Percentiles rank a stretch among this genome's conserved stretches.
Conservation (phyloP, 2,888 invertebrate species). For the Conops quadrifasciatus region DNA sequence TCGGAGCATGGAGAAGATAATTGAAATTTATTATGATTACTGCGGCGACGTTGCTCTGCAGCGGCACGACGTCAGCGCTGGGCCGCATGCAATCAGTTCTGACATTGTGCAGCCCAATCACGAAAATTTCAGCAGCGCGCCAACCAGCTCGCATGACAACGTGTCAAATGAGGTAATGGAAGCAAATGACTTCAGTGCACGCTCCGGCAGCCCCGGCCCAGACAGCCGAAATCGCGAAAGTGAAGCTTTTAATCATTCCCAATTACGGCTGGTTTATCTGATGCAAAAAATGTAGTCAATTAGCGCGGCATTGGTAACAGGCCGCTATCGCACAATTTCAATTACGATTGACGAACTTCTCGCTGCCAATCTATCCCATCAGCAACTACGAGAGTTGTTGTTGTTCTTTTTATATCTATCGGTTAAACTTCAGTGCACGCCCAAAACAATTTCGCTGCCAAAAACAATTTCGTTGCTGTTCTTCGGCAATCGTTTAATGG, state of each 20-base stretch:
- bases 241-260: conserved; percentile 47
- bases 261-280: conserved; percentile 46
- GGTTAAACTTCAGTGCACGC: too few species aligned
- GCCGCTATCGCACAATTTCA: background rate
- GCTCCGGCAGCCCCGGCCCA: conserved; percentile 53
- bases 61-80: conserved; percentile 4
- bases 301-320: background rate
- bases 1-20: conserved; percentile 51
- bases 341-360: background rate
- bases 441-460: background rate
- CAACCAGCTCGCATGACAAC: conserved; percentile 43
- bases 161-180: conserved; percentile 48
- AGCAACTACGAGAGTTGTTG: background rate
- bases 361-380: background rate
- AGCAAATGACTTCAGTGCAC: conserved; percentile 50
- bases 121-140: conserved; percentile 28
- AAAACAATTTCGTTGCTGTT: background rate
- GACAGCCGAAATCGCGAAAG: conserved; percentile 33
- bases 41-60: conserved; percentile 42
- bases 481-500: background rate
- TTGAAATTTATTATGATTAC: conserved; percentile 65
- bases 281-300: conserved; percentile 29
- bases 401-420: background rate
- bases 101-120: conserved; percentile 12
- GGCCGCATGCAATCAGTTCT: conserved; percentile 32